Percentiles rank a stretch among this genome's conserved stretches.
These are phyloP conservation scores for Indicator maculatus DNA, from an alignment of 2,113 vertebrate genomes.

Conservation along the genomic window DNA sequence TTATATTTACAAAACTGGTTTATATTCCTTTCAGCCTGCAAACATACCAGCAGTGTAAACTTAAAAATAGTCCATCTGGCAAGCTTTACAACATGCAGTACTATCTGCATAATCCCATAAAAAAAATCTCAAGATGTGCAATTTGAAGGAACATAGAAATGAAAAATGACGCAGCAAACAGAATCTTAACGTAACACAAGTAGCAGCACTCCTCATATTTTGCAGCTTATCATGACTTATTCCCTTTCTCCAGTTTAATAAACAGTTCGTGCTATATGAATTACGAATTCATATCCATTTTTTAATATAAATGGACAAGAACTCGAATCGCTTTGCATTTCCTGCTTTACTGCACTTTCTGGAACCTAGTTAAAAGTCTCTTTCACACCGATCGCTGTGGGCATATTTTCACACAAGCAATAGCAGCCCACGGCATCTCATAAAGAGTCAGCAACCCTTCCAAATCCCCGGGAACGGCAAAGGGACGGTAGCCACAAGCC, in stretches of 20 bases:
- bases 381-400: neutral
- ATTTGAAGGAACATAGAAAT: neutral
- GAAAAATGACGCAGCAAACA: constrained; percentile 2
- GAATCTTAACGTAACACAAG: neutral
- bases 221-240: neutral
- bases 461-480: fast-evolving
- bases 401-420: neutral
- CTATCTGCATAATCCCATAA: neutral
- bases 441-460: neutral
- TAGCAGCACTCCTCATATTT: neutral
- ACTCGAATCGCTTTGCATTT: neutral
- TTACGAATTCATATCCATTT: neutral
- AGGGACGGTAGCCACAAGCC: neutral
- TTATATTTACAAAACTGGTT: neutral
- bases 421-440: fast-evolving
- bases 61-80: constrained; percentile 26
- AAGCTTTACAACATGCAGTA: neutral
- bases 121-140: neutral
- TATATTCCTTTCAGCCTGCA: neutral
- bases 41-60: neutral
- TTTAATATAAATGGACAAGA: fast-evolving
- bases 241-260: fast-evolving
- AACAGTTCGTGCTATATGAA: fast-evolving
- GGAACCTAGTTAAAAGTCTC: neutral
- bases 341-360: neutral